These are phyloP conservation scores for Neopipo cinnamomea DNA, from an alignment of 2,113 vertebrate genomes.

Conservation along the genomic window DNA sequence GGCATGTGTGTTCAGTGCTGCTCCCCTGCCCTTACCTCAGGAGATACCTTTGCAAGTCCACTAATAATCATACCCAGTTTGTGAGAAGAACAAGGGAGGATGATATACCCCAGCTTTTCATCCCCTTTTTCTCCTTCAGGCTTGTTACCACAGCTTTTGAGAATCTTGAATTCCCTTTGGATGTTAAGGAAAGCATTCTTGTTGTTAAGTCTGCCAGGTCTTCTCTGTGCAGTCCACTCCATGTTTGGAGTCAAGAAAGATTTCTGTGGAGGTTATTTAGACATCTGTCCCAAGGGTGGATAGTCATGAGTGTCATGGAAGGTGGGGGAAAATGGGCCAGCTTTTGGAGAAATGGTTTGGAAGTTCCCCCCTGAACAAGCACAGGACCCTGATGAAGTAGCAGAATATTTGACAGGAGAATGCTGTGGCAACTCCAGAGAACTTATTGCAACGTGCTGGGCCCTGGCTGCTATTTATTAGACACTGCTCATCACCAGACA, in stretches of 20 bases:
- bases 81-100: not conserved
- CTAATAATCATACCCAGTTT: not conserved
- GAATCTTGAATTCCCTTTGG: not conserved
- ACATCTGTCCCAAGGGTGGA: not conserved
- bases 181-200: not conserved
- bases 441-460: too few relatives aligned
- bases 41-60: too few relatives aligned
- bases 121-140: not conserved
- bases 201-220: not conserved
- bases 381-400: too few relatives aligned
- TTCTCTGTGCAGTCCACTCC: not conserved
- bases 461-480: too few relatives aligned
- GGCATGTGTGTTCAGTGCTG: not conserved
- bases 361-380: too few relatives aligned
- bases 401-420: too few relatives aligned
- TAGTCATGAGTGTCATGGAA: not conserved
- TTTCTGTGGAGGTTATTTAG: not conserved
- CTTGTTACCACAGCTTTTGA: not conserved
- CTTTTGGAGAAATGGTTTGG: not conserved
- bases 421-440: too few relatives aligned
- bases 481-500: too few relatives aligned
- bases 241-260: not conserved
- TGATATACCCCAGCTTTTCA: not conserved
- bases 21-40: not conserved
- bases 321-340: not conserved